A percentile compares a stretch with the other conserved stretches of the same genome.
These are phyloP conservation scores for Nothura maculosa DNA, from an alignment of 2,797 vertebrate species.

Conservation along the genomic window DNA sequence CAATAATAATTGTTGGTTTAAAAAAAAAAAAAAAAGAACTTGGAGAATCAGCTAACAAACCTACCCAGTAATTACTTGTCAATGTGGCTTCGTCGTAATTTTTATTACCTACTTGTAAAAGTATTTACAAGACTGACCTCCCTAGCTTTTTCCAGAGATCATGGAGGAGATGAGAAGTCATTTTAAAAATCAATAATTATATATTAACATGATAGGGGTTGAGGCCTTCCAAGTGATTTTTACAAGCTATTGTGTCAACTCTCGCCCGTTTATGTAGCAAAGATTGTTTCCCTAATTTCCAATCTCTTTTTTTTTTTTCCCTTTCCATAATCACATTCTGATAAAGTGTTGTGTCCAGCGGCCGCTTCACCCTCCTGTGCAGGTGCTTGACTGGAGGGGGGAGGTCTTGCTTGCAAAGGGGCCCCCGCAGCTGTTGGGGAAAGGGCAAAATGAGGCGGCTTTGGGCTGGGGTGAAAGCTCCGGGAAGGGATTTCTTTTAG, in stretches of 20 bases:
- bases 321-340: not conserved
- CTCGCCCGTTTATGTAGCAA: not conserved
- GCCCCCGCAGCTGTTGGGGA: not conserved
- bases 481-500: rapidly evolving
- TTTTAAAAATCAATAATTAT: conserved; percentile 76
- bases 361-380: not conserved
- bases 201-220: conserved; percentile 41
- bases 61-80: conserved; percentile 59
- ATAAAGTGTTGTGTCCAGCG: not conserved
- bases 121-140: conserved; percentile 67
- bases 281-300: not conserved
- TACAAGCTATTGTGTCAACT: conserved; percentile 6
- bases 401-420: not conserved
- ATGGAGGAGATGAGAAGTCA: conserved; percentile 60
- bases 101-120: conserved; percentile 68
- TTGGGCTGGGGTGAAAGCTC: not conserved
- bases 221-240: conserved; percentile 46
- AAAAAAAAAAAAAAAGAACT: conserved; percentile 32
- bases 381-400: not conserved
- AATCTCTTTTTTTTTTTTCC: not conserved
- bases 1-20: conserved; percentile 60
- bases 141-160: conserved; percentile 59
- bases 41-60: conserved; percentile 48
- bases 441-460: not conserved
- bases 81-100: conserved; percentile 32